These are phyloP conservation scores for Therioaphis trifolii DNA, from an alignment of 2,888 invertebrate species.

Conservation along the genomic window DNA sequence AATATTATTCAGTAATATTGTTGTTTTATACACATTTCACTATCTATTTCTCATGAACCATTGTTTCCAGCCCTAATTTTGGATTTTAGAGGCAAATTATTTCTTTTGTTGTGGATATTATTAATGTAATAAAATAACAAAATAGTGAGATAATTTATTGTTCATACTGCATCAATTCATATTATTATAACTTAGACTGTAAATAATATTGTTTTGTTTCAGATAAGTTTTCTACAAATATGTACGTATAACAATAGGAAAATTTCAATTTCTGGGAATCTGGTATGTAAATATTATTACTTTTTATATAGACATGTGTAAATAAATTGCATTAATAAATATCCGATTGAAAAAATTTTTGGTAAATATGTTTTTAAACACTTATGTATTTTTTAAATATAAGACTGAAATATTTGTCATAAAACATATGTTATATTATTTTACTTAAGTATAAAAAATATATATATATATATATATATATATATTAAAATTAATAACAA, in stretches of 20 bases:
- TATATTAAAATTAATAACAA: background rate
- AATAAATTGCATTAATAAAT: slow-evolving; percentile 11
- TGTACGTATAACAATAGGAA: slow-evolving; percentile 1
- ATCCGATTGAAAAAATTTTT: slow-evolving; percentile 3
- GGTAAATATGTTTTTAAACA: slow-evolving; percentile 30
- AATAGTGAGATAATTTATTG: too few species aligned
- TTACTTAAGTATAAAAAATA: slow-evolving; percentile 30
- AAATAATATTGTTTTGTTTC: slow-evolving; percentile 54
- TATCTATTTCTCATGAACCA: too few species aligned
- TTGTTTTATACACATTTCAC: too few species aligned
- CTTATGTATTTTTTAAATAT: slow-evolving; percentile 1
- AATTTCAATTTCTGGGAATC: slow-evolving; percentile 13
- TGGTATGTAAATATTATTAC: slow-evolving; percentile 43
- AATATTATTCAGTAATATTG: too few species aligned
- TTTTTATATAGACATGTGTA: slow-evolving; percentile 35
- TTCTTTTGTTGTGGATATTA: too few species aligned
- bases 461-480: background rate
- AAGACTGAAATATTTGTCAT: slow-evolving; percentile 51
- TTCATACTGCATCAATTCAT: too few species aligned
- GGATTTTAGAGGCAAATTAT: too few species aligned
- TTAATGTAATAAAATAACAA: too few species aligned
- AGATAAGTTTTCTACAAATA: slow-evolving; percentile 41
- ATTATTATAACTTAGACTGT: too few species aligned
- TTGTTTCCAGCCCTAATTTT: too few species aligned
- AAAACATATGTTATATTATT: slow-evolving; percentile 5